A percentile compares a stretch with the other conserved stretches of the same genome.
Conservation (phyloP, 2,888 invertebrate species). For the Mythimna lalbum region DNA sequence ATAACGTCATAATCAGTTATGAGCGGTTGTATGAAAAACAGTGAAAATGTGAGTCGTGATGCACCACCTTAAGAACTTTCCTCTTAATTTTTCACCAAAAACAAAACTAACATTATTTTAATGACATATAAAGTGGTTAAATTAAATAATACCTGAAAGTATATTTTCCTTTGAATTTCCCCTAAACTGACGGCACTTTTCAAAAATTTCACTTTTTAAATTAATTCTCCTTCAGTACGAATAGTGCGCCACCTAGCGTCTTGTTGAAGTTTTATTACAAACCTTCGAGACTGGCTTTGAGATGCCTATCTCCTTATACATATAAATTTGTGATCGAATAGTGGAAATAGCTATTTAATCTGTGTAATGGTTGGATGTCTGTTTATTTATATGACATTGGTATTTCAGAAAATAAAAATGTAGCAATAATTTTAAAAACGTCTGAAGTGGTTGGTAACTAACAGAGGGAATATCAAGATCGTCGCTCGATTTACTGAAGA, state of each 20-base stretch:
- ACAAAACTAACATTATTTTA: too few relatives aligned
- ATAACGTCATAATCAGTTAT: too few relatives aligned
- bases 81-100: too few relatives aligned
- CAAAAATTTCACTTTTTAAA: conserved; percentile 53
- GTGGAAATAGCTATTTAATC: not conserved
- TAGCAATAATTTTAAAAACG: too few relatives aligned
- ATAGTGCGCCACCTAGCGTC: conserved; percentile 46
- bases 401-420: too few relatives aligned
- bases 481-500: too few relatives aligned
- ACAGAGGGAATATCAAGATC: too few relatives aligned
- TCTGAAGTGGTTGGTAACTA: too few relatives aligned
- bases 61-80: too few relatives aligned
- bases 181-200: conserved; percentile 26
- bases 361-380: not conserved
- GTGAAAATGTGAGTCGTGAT: too few relatives aligned
- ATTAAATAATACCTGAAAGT: not conserved
- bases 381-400: too few relatives aligned
- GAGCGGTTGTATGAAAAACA: too few relatives aligned
- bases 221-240: conserved; percentile 39
- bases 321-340: conserved; percentile 44
- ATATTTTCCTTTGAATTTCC: conserved; percentile 7
- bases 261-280: conserved; percentile 73
- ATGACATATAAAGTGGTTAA: not conserved
- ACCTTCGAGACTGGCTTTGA: conserved; percentile 71
- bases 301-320: conserved; percentile 74